phyloP scores from a whole-genome alignment of 2,797 vertebrate species.

The Leuciscus waleckii region DNA sequence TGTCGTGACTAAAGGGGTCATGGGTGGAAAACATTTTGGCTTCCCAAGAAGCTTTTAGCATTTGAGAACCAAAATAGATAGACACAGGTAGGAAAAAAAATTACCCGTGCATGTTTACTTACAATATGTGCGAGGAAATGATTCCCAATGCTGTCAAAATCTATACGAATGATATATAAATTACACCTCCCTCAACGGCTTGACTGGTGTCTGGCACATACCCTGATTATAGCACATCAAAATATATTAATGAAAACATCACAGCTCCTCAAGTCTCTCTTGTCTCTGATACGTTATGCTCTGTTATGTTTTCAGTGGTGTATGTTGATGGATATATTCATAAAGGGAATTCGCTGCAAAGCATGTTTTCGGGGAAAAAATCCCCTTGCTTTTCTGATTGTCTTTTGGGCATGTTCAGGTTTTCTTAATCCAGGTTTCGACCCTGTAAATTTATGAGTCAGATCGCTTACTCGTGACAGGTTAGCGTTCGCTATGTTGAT shows the following conservation, averaged over 20 bases:
- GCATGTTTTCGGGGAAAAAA: background rate
- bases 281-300: constrained; percentile 2
- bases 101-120: constrained; percentile 42
- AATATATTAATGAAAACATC: constrained; percentile 1
- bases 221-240: background rate
- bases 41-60: constrained; percentile 52
- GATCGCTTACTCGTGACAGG: constrained; percentile 37
- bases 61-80: constrained; percentile 44
- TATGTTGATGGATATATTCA: background rate
- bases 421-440: background rate
- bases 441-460: constrained; percentile 19
- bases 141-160: constrained; percentile 53
- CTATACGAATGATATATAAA: constrained; percentile 21
- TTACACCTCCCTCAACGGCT: background rate
- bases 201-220: constrained; percentile 2
- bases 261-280: background rate
- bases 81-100: constrained; percentile 16
- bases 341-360: background rate
- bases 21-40: constrained; percentile 56
- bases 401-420: background rate
- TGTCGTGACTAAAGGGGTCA: constrained; percentile 59
- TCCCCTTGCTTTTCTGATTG: background rate
- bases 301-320: background rate
- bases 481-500: constrained; percentile 36
- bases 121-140: constrained; percentile 25